Percentiles rank a stretch among this genome's conserved stretches.
phyloP scores from a whole-genome alignment of 2,113 vertebrate genomes.

The Thamnophis sirtalis region DNA sequence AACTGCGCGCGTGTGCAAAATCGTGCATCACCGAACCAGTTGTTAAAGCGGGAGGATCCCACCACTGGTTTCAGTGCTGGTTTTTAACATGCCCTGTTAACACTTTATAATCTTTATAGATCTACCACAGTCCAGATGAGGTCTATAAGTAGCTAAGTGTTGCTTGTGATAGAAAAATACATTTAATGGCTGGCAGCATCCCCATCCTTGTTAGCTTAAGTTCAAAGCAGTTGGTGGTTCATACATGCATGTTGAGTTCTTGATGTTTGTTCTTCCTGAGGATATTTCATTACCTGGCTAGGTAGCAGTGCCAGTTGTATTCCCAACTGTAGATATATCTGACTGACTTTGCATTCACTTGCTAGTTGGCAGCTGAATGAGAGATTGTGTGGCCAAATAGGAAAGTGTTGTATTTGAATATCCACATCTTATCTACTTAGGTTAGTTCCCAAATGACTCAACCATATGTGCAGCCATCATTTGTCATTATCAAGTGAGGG shows the following conservation, averaged over 20 bases:
- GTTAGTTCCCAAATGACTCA: neutral
- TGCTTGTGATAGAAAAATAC: neutral
- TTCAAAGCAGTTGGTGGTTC: neutral
- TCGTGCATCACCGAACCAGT: too few species aligned
- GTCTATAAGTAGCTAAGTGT: neutral
- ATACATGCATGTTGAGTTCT: neutral
- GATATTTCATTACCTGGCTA: neutral
- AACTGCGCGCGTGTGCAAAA: too few species aligned
- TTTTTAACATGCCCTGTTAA: neutral
- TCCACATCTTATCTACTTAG: neutral
- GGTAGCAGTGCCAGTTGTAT: neutral
- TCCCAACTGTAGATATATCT: neutral
- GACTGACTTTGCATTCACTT: neutral
- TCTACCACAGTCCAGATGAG: neutral
- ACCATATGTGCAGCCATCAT: neutral
- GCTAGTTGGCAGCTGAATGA: neutral
- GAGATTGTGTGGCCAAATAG: neutral
- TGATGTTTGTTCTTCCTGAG: neutral
- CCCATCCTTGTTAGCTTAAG: neutral
- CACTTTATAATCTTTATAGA: neutral
- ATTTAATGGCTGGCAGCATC: neutral
- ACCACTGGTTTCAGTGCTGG: neutral
- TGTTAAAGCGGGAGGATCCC: too few species aligned
- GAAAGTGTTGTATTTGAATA: neutral
- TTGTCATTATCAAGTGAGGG: neutral